Conservation (phyloP, 2,797 vertebrate genomes). For the Rhinatrema bivittatum region DNA sequence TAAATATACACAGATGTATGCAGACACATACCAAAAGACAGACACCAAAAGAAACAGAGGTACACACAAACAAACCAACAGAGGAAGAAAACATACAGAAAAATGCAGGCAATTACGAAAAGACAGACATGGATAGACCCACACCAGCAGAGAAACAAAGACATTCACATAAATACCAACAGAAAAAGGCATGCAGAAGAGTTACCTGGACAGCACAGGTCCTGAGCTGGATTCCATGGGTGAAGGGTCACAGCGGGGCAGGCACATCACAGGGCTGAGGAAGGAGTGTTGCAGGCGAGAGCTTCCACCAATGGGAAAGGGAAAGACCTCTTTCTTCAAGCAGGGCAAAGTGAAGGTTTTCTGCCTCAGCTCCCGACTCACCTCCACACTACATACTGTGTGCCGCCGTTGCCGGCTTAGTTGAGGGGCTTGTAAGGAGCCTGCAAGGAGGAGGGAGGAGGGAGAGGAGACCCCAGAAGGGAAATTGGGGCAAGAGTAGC, state of each 20-base stretch:
- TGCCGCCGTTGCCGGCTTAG: conserved; percentile 59
- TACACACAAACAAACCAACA: no score
- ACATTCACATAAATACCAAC: rapidly evolving
- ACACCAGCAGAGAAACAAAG: not conserved
- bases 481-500: conserved; percentile 77
- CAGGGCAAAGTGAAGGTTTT: conserved; percentile 42
- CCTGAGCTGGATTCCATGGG: no score
- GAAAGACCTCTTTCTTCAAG: conserved; percentile 82
- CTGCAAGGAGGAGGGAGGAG: conserved; percentile 15
- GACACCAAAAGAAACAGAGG: no score
- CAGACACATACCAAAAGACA: no score
- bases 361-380: conserved; percentile 18
- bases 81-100: conserved; percentile 1
- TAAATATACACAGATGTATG: no score
- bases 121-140: not conserved
- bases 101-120: not conserved
- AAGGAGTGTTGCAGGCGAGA: conserved; percentile 16
- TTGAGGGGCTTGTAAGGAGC: conserved; percentile 5
- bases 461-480: conserved; percentile 14
- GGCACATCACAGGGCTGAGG: conserved; percentile 10
- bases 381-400: conserved; percentile 74
- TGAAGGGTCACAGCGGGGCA: conserved; percentile 20
- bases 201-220: no score
- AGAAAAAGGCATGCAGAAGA: not conserved
- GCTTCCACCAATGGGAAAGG: conserved; percentile 40